phyloP scores from a whole-genome alignment of 2,113 vertebrate species.

The Elanus axillaris region DNA sequence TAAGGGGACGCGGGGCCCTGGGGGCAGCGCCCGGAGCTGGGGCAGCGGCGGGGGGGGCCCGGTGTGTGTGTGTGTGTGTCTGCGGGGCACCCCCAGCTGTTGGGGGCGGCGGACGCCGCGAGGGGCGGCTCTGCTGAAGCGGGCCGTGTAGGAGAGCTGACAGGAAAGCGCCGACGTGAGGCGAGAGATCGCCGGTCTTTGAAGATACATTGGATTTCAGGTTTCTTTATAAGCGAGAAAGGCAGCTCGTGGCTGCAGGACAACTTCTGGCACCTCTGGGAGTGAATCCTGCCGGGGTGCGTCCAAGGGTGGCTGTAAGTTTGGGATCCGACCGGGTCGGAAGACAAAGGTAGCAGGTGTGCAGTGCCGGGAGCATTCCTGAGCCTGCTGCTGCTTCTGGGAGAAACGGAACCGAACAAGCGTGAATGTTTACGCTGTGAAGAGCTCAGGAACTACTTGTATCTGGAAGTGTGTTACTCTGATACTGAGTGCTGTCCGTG shows the following conservation, averaged over 20 bases:
- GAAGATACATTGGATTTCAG: fast-evolving
- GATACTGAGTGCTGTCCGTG: fast-evolving
- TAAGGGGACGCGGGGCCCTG: not conserved
- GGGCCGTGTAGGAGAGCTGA: not conserved
- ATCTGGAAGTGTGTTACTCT: fast-evolving
- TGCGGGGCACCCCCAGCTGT: not conserved
- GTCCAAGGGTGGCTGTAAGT: fast-evolving
- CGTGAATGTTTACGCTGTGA: fast-evolving
- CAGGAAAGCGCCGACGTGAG: not conserved
- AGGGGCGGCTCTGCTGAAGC: not conserved
- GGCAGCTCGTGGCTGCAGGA: not conserved
- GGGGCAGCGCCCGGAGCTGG: not conserved
- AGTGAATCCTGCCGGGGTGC: not conserved
- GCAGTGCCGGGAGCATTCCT: not conserved
- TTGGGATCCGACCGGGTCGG: fast-evolving
- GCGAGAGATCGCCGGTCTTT: not conserved
- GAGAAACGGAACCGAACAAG: too few species aligned
- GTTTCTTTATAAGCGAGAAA: fast-evolving
- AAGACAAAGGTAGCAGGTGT: not conserved
- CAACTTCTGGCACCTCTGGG: fast-evolving
- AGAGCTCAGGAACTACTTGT: not conserved
- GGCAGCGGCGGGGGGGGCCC: not conserved
- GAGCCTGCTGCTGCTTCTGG: not conserved
- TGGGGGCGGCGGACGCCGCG: not conserved
- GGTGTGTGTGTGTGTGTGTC: not conserved